phyloP scores from a whole-genome alignment of 2,113 vertebrate genomes.

The Silurus glanis region DNA sequence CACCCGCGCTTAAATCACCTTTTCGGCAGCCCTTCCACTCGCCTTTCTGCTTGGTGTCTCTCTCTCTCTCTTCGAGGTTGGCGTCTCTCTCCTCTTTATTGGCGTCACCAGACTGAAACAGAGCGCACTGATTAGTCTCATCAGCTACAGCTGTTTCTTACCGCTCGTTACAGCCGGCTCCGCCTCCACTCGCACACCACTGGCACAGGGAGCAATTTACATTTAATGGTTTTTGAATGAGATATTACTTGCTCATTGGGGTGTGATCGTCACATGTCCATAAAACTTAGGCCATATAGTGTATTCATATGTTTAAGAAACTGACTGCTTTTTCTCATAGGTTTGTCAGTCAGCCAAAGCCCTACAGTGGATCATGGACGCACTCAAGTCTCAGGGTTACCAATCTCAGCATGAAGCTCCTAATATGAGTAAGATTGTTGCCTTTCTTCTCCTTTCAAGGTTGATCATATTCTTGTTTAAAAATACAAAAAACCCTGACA shows the following conservation, averaged over 20 bases:
- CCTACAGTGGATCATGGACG: slow-evolving; percentile 83
- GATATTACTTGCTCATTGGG: not conserved
- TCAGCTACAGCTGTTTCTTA: no score
- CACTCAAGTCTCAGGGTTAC: slow-evolving; percentile 70
- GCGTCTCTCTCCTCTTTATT: no score
- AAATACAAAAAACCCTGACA: not conserved
- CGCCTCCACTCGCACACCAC: no score
- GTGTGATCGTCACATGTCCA: not conserved
- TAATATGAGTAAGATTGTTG: slow-evolving; percentile 68
- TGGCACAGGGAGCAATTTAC: not conserved
- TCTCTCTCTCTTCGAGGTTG: no score
- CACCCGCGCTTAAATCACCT: no score
- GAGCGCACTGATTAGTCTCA: no score
- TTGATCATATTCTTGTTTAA: not conserved
- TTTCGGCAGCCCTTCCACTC: no score
- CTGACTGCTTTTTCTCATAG: slow-evolving; percentile 63
- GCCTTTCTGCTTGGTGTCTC: no score
- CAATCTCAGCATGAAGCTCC: slow-evolving; percentile 64
- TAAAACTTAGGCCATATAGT: not conserved
- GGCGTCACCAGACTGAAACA: no score
- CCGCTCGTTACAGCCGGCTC: no score
- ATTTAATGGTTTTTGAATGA: not conserved
- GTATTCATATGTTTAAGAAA: not conserved
- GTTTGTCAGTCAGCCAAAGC: slow-evolving; percentile 73
- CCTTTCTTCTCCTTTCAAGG: not conserved